Conservation (phyloP, 2,113 vertebrate species). For the Thymallus thymallus region DNA sequence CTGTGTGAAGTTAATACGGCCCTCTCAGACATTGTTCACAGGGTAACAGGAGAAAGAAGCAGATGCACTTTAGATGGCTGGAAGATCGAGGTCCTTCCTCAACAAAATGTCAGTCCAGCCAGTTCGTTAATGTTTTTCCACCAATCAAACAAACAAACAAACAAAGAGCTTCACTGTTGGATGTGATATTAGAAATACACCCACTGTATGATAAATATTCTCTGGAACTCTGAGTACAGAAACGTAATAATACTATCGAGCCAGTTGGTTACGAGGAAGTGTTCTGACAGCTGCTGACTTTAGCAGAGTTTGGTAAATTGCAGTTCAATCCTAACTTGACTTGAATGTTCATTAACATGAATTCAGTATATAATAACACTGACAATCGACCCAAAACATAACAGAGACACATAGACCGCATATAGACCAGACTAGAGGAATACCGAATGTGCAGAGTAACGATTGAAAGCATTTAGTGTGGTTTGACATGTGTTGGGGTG, state of each 20-base stretch:
- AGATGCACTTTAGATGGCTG: constrained; percentile 56
- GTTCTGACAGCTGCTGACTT: neutral
- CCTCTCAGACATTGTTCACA: constrained; percentile 51
- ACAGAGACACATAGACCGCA: neutral
- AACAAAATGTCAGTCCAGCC: constrained; percentile 65
- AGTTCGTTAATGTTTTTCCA: constrained; percentile 67
- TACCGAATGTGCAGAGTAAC: constrained; percentile 62
- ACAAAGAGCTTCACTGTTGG: constrained; percentile 55
- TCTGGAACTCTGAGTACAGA: neutral
- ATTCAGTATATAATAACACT: no score
- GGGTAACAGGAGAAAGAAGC: constrained; percentile 59
- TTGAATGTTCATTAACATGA: no score
- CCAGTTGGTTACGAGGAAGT: neutral
- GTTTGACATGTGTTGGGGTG: constrained; percentile 61
- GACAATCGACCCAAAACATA: no score
- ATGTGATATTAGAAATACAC: constrained; percentile 37
- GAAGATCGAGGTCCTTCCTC: constrained; percentile 64
- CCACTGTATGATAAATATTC: neutral
- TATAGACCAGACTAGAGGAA: neutral
- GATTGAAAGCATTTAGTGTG: constrained; percentile 72
- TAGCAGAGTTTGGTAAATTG: neutral
- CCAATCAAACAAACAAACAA: constrained; percentile 51
- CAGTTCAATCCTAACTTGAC: neutral
- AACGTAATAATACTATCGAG: neutral
- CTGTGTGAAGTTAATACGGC: constrained; percentile 8